phyloP scores from a whole-genome alignment of 2,113 vertebrate species.

The Halichoerus grypus region DNA sequence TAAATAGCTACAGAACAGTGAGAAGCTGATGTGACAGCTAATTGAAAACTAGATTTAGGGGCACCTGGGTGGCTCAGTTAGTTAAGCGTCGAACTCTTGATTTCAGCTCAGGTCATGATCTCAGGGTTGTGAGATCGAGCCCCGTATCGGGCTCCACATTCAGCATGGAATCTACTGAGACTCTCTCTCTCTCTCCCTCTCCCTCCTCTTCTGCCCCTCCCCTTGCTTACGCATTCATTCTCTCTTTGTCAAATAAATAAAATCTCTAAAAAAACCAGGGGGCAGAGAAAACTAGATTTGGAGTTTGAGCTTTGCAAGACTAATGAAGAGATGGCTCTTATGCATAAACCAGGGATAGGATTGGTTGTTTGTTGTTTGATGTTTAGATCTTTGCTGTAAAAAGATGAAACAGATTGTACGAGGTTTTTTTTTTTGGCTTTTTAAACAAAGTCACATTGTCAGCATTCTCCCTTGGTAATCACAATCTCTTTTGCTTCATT shows the following conservation, averaged over 20 bases:
- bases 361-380: not conserved
- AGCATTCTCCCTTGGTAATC: not conserved
- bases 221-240: not conserved
- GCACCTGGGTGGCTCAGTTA: not conserved
- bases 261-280: not conserved
- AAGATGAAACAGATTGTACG: not conserved
- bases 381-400: not conserved
- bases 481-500: not conserved
- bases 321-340: not conserved
- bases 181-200: not conserved
- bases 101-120: not conserved
- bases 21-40: not conserved
- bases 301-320: not conserved
- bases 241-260: not conserved
- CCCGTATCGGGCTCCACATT: not conserved
- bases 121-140: not conserved
- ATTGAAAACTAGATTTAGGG: not conserved
- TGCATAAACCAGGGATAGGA: not conserved
- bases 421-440: conserved; percentile 12
- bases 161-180: not conserved
- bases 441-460: not conserved
- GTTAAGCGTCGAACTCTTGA: not conserved
- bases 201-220: not conserved
- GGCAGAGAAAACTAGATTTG: not conserved
- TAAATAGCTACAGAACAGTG: not conserved